These are phyloP conservation scores for Napeogenes sylphis DNA, from an alignment of 2,888 invertebrate species.

Conservation along the genomic window DNA sequence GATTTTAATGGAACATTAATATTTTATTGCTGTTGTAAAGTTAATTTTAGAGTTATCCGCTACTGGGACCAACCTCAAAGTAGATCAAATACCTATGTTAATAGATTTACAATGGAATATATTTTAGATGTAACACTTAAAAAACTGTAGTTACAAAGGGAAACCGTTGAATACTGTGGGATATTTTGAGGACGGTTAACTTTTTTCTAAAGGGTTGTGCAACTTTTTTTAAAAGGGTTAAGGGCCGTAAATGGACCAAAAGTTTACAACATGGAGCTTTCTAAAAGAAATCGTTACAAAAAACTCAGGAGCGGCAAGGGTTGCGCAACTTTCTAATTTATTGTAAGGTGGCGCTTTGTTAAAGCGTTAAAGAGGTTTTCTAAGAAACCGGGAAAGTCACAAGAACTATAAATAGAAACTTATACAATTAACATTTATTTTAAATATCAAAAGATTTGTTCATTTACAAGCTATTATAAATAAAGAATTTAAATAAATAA, in stretches of 20 bases:
- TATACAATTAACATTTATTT: too few relatives aligned
- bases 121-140: constrained; percentile 28
- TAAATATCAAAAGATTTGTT: too few relatives aligned
- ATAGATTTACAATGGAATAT: constrained; percentile 32
- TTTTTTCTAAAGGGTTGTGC: too few relatives aligned
- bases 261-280: constrained; percentile 61
- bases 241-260: constrained; percentile 54
- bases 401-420: too few relatives aligned
- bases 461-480: too few relatives aligned
- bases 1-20: constrained; percentile 75
- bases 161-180: too few relatives aligned
- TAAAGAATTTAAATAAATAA: too few relatives aligned
- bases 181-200: background rate
- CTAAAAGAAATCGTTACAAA: constrained; percentile 61
- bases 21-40: constrained; percentile 71
- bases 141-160: constrained; percentile 8
- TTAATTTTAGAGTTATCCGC: constrained; percentile 73
- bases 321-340: constrained; percentile 76
- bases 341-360: constrained; percentile 66
- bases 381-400: constrained; percentile 66
- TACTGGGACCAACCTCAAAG: constrained; percentile 63
- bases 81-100: constrained; percentile 52
- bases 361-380: constrained; percentile 49
- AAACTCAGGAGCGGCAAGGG: constrained; percentile 65
- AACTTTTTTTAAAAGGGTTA: constrained; percentile 66